Evolutionary conservation across 2,888 invertebrate genomes (phyloP).

Genomic region (Ariolimax columbianus): DNA sequence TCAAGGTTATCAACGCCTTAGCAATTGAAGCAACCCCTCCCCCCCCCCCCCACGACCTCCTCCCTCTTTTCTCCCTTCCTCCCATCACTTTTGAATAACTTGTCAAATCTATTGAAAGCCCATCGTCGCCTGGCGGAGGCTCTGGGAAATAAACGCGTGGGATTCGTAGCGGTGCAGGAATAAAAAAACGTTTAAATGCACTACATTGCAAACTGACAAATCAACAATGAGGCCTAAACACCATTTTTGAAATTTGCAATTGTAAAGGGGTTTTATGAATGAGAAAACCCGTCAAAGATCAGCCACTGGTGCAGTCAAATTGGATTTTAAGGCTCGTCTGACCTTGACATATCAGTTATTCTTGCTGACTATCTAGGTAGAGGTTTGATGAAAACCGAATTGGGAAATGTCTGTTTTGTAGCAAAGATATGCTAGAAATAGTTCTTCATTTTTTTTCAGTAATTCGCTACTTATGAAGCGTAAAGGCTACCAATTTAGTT

Average conservation of each 20-base stretch:
- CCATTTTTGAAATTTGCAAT: neutral
- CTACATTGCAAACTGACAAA: neutral
- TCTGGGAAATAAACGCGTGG: neutral
- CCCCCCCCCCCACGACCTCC: neutral
- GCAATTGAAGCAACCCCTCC: neutral
- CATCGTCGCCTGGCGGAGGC: neutral
- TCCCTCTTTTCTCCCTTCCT: slow-evolving; percentile 9
- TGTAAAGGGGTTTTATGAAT: slow-evolving; percentile 1
- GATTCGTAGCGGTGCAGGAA: neutral
- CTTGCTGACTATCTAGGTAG: no score
- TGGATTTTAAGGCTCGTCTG: neutral
- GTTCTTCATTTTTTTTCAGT: no score
- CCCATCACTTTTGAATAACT: neutral
- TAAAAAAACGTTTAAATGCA: neutral
- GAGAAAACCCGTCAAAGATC: neutral
- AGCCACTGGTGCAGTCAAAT: neutral
- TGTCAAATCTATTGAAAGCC: neutral
- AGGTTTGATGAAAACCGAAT: no score
- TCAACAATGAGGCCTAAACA: neutral
- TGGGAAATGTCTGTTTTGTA: no score
- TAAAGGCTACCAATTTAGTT: no score
- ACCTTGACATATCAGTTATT: neutral
- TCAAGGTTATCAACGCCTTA: neutral
- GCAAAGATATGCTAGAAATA: no score
- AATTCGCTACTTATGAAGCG: no score